Evolutionary conservation across 2,797 vertebrate species (phyloP).

Genomic region (Pseudomugil gertrudae): DNA sequence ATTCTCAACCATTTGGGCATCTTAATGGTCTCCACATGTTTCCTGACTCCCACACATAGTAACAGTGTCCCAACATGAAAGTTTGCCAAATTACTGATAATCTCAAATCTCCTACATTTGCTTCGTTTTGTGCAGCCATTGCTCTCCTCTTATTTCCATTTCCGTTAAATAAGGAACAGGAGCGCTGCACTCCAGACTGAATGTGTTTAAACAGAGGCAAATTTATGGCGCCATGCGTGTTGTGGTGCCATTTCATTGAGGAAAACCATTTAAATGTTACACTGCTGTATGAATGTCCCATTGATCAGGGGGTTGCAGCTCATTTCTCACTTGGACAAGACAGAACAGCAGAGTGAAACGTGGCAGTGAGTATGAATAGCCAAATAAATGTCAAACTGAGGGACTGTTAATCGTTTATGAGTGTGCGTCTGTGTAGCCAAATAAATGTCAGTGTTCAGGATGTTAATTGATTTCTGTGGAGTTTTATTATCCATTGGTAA

Average conservation of each 20-base stretch:
- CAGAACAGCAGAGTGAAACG: constrained; percentile 52
- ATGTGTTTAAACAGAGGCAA: constrained; percentile 62
- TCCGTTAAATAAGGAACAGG: constrained; percentile 43
- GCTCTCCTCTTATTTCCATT: constrained; percentile 35
- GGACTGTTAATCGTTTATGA: constrained; percentile 65
- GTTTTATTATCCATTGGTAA: constrained; percentile 59
- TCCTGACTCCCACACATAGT: constrained; percentile 58
- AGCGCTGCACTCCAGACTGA: constrained; percentile 36
- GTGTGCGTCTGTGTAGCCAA: constrained; percentile 40
- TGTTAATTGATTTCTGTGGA: constrained; percentile 69
- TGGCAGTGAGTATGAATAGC: constrained; percentile 54
- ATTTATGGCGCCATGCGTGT: constrained; percentile 54
- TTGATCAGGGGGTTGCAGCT: constrained; percentile 68
- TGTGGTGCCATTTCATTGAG: constrained; percentile 52
- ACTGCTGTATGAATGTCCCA: constrained; percentile 72
- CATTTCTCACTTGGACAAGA: constrained; percentile 68
- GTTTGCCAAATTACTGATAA: constrained; percentile 23
- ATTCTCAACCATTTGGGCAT: constrained; percentile 45
- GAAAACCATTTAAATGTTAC: constrained; percentile 44
- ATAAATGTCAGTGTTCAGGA: constrained; percentile 63
- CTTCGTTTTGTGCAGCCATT: constrained; percentile 30
- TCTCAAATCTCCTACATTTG: constrained; percentile 28
- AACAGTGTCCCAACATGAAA: constrained; percentile 18
- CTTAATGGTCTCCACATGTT: constrained; percentile 74
- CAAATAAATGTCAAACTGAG: constrained; percentile 74